A percentile compares a stretch with the other conserved stretches of the same genome.
Evolutionary conservation across 2,888 invertebrate species (phyloP).

Genomic region (Thymelicus sylvestris): DNA sequence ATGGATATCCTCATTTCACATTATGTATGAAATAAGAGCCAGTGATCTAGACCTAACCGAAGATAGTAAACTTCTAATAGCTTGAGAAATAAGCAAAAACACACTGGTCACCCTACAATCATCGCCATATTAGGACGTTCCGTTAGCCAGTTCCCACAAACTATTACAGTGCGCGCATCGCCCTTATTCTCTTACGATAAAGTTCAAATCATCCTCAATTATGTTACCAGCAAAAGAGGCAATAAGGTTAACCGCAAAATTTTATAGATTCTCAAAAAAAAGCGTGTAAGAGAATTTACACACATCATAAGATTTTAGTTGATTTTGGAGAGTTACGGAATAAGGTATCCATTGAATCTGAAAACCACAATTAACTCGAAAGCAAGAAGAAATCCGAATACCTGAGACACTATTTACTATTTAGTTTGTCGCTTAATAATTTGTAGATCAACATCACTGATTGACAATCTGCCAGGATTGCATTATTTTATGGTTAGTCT

Average conservation of each 20-base stretch:
- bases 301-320: no score
- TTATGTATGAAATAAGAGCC: background rate
- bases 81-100: slow-evolving; percentile 30
- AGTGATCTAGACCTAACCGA: slow-evolving; percentile 16
- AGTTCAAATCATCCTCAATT: slow-evolving; percentile 8
- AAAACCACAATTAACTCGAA: no score
- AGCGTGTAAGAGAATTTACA: no score
- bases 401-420: no score
- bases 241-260: background rate
- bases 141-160: slow-evolving; percentile 52
- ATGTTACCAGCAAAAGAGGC: background rate
- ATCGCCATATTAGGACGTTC: slow-evolving; percentile 62
- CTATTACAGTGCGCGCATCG: background rate
- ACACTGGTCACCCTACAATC: slow-evolving; percentile 50
- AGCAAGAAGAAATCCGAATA: no score
- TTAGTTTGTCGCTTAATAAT: no score
- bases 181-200: slow-evolving; percentile 13
- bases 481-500: no score
- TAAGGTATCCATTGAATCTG: no score
- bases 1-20: background rate
- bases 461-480: no score
- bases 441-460: no score
- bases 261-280: no score
- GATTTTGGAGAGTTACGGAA: no score
- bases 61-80: slow-evolving; percentile 7